phyloP scores from a whole-genome alignment of 2,797 vertebrate genomes.

The Coracias cyanogaster region DNA sequence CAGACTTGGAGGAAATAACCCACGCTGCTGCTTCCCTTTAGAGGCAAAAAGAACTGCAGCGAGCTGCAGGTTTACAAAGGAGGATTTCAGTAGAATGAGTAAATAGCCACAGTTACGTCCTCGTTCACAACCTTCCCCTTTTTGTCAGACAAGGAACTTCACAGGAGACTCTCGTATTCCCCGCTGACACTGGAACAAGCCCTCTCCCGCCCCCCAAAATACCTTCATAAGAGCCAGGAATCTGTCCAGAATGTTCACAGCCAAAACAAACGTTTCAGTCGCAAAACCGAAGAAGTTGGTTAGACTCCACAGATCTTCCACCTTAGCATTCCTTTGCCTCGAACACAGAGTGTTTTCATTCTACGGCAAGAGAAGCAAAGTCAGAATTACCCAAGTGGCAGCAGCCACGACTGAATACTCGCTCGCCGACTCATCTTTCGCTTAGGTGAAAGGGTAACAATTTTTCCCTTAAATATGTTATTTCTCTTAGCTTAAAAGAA shows the following conservation, averaged over 20 bases:
- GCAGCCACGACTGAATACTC: fast-evolving
- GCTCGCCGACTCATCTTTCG: background rate
- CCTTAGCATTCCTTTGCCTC: constrained; percentile 90
- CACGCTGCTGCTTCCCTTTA: background rate
- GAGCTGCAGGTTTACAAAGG: background rate
- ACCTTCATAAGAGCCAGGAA: constrained; percentile 98
- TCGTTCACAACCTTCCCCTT: background rate
- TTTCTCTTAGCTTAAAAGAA: background rate
- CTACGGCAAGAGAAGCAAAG: constrained; percentile 69
- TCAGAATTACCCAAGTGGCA: background rate
- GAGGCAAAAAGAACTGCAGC: background rate
- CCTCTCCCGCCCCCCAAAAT: background rate
- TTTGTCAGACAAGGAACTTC: background rate
- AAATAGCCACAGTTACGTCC: background rate
- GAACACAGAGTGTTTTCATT: constrained; percentile 89
- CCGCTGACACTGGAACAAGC: background rate
- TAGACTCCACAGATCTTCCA: constrained; percentile 95
- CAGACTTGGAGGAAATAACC: background rate
- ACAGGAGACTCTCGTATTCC: background rate
- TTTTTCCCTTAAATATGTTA: background rate
- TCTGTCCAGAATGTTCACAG: constrained; percentile 96
- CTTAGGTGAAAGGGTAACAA: fast-evolving
- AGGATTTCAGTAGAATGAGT: background rate
- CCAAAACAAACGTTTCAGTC: constrained; percentile 95
- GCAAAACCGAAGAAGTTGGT: constrained; percentile 95